Evolutionary conservation across 2,113 vertebrate species (phyloP), one percentile per base, ranked within the genome.

Genomic region (Chaetorhynchus papuensis): DNA sequence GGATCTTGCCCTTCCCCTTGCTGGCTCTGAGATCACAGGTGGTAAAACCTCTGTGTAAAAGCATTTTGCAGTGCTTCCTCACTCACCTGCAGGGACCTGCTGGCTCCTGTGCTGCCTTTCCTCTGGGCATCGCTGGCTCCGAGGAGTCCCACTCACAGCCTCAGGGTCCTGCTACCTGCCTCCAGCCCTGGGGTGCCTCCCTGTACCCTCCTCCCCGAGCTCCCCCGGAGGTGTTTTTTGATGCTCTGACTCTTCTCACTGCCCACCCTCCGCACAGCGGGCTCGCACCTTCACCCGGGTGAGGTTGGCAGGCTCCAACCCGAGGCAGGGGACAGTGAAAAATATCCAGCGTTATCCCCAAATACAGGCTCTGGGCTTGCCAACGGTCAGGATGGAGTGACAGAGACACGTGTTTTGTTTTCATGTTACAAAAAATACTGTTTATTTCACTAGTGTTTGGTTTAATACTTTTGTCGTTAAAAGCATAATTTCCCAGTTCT

Each of bases 71-170:
- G 45, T 0, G 0, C 19, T 57, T 8, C 49, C 2, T 2, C 65
- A 78, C 96, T 95, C 87, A 97, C 96, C 96, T 94, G 94, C 79
- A 1, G 4, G 44, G 39, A 39, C 10, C 63, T 2, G 45, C 52
- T 8, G 13, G 23, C 27, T 6, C 23, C 23, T 2, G 31, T 1
- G 42, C 89, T 27, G 75, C 50, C 76, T 65, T 42, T 54, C 26
- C 3, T 4, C 15, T 1, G 12, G 88, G 37, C 95, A 95, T 96
- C 0, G 28, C 53, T 18, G 24, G 4, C 28, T 30, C 52, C 2
- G 1, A 7, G 19, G 4, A 7, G n/a, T 50, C 8, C 74, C 1
- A 0, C 52, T 27, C 0, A 1, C 35, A 21, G 66, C 2, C 52
- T 8, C 11, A 0, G 31, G 24, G 28, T n/a, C 12, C 83, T 18